Evolutionary conservation across 2,888 invertebrate species (phyloP).

Genomic region (Drosophila meridiana): DNA sequence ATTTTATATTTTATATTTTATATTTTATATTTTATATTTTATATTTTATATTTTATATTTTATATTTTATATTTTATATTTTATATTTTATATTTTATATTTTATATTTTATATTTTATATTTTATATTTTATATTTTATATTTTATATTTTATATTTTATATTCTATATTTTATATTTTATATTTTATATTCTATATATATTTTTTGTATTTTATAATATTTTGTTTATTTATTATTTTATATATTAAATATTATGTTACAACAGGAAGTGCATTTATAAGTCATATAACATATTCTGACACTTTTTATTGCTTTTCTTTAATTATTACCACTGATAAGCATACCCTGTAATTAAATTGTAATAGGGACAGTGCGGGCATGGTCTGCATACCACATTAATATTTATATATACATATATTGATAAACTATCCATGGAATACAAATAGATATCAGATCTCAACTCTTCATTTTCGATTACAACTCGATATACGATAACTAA

Average conservation of each 20-base stretch:
- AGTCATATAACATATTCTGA: not conserved
- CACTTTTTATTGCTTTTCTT: not conserved
- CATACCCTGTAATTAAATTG: not conserved
- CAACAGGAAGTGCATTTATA: not conserved
- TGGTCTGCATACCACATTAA: no score
- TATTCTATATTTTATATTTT: not conserved
- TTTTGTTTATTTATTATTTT: not conserved
- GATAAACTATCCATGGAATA: no score
- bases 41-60: not conserved
- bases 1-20: not conserved
- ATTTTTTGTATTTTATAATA: not conserved
- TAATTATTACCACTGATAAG: slow-evolving; percentile 21
- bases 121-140: not conserved
- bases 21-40: slow-evolving; percentile 5
- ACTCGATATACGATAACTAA: not conserved
- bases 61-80: not conserved
- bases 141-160: not conserved
- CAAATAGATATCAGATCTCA: not conserved
- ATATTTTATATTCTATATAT: not conserved
- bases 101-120: not conserved
- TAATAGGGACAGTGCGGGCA: no score
- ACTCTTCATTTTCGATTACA: not conserved
- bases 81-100: not conserved
- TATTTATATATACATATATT: no score
- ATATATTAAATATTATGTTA: not conserved